Base-by-base conservation (phyloP, 2,888 invertebrate genomes). In the Linhomoeus sp. region DNA sequence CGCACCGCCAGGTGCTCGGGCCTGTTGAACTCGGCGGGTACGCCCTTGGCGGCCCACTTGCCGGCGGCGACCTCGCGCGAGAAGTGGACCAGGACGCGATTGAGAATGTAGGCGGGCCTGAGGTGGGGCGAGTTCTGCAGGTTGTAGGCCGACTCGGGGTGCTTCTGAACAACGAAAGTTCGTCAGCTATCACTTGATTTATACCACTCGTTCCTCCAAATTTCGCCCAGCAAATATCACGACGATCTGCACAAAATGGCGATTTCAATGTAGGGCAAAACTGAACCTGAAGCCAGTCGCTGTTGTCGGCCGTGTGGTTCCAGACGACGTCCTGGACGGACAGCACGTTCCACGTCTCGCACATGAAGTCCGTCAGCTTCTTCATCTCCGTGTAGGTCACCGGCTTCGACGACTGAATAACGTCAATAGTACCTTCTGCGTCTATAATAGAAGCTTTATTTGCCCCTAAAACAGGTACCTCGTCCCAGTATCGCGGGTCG, bases 281-380 rank as follows among this genome's bases (percentile, higher is more conserved):
- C n/a, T n/a, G n/a, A 3, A 45, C 46, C 49, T 74, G 62, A 50
- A 94, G 69, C 83, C 90, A 90, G 26, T 77, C 72, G 55, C 83
- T 83, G 70, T 92, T 88, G 66, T 86, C 88, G 19, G 92, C 87
- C 33, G 88, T 87, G 68, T 99, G 97, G 72, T 97, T 97, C 58
- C 90, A 73, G 48, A 97, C 97, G 57, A 99, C 80, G 69, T 99
- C 97, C 65, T 88, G 86, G 58, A 97, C 78, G 25, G 86, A 83
- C 45, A 83, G 69, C 42, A 86, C 72, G 9, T 49, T 49, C 88
- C 88, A 90, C 57, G 92, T 83, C 46, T 71, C 73, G 49, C 81
- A 77, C 72, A 90, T 77, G 67, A 80, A 79, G 43, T 75, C 67
- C 20, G 81, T 74, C 25, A 92, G 67, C 49, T 73, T 71, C 55